Base-by-base conservation (phyloP, 2,113 vertebrate genomes). In the Sapayoa aenigma region DNA sequence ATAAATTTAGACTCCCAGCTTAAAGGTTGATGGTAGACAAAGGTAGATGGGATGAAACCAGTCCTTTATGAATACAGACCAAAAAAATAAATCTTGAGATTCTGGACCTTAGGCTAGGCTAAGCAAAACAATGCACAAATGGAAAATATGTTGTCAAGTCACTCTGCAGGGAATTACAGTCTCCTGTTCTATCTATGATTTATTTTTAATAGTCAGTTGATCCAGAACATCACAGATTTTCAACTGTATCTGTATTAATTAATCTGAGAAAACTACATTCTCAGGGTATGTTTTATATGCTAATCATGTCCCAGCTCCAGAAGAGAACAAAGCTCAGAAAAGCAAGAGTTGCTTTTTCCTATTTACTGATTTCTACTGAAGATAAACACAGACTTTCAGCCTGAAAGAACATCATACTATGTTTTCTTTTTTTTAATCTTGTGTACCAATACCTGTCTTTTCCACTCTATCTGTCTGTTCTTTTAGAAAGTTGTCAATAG, bases 391-490 rank as follows among this genome's bases (percentile, higher is more conserved):
- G 28, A 39, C 31, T 52, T 56, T 79, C 44, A 46, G 7, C 39
- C 5, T n/a, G 47, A 71, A 90, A 62, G 5, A 58, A 2, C 3
- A 62, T 2, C 4, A 17, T 28, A 19, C 1, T 55, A 22, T 12
- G 5, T 58, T 86, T 81, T 35, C 3, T 1, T 50, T 73, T 37
- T 50, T 17, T 7, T 1, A 12, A 33, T 33, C 33, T 50, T 65
- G 4, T 63, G 37, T 79, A 76, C 33, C 7, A 65, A 5, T 78
- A 37, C 3, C 3, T 21, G 12, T 53, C 5, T 62, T 78, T 71
- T 62, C 16, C 12, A 53, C 0, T 0, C 3, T 62, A 11, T 30
- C 16, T 41, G 17, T 28, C 2, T 46, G 80, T 87, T 46, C 14
- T 79, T 67, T 79, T 18, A 63, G 16, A 42, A 67, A 67, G 9